A percentile compares a stretch with the other conserved stretches of the same genome.
phyloP scores from a whole-genome alignment of 2,113 vertebrate species.

The Brienomyrus longianalis region DNA sequence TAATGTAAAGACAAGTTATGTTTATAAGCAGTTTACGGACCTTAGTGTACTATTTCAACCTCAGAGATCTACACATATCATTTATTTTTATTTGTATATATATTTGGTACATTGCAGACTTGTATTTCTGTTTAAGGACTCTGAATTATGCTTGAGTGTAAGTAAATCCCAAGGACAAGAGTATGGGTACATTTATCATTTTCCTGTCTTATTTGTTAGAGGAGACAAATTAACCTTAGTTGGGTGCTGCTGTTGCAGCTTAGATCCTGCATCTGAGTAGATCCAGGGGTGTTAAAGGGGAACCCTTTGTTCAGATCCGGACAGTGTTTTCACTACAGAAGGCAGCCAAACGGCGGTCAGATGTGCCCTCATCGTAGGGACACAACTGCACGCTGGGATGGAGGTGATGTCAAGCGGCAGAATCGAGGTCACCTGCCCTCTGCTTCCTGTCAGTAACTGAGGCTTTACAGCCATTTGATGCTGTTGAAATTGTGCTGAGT shows the following conservation, averaged over 20 bases:
- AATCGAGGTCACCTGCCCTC: neutral
- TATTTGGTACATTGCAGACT: constrained; percentile 40
- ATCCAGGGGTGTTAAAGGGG: neutral
- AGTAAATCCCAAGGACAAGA: constrained; percentile 44
- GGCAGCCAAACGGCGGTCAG: neutral
- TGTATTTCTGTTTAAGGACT: constrained; percentile 36
- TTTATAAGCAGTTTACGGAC: constrained; percentile 44
- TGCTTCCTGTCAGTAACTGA: neutral
- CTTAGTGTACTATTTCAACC: constrained; percentile 45
- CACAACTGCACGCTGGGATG: neutral
- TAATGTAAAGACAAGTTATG: constrained; percentile 14
- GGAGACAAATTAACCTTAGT: neutral
- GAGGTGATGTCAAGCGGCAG: neutral
- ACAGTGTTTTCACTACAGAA: neutral
- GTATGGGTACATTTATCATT: neutral
- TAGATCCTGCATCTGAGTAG: neutral
- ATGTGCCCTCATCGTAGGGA: neutral
- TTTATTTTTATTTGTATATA: constrained; percentile 53
- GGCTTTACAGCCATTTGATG: neutral
- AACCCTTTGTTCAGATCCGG: neutral
- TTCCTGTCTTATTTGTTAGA: neutral
- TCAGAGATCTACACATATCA: constrained; percentile 33
- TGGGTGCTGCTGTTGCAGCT: neutral
- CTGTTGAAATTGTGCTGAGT: neutral
- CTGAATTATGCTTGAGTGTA: constrained; percentile 60